Percentiles rank a stretch among this genome's conserved stretches.
These are phyloP conservation scores for Trematomus loennbergii DNA, from an alignment of 2,113 vertebrate species.

Conservation along the genomic window DNA sequence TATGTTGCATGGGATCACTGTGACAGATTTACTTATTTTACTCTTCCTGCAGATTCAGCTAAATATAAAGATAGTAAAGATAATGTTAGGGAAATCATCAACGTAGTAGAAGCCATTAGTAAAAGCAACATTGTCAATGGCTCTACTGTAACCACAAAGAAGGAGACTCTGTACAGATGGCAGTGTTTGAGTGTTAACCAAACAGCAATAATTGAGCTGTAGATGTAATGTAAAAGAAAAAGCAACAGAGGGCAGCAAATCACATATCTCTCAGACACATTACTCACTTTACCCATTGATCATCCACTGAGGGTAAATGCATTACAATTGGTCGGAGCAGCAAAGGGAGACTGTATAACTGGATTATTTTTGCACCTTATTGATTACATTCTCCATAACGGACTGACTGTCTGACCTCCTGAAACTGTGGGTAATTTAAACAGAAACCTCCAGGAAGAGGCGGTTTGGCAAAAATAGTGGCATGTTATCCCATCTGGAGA, in stretches of 20 bases:
- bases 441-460: conserved; percentile 46
- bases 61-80: not conserved
- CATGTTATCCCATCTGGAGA: conserved; percentile 70
- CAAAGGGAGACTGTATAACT: conserved; percentile 47
- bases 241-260: conserved; percentile 68
- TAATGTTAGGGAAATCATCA: not conserved
- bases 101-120: not conserved
- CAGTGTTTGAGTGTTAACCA: not conserved
- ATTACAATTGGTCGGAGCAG: conserved; percentile 47
- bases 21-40: too few relatives aligned
- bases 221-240: conserved; percentile 11
- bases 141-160: not conserved
- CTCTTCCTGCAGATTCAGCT: too few relatives aligned
- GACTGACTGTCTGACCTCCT: conserved; percentile 37
- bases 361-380: conserved; percentile 46
- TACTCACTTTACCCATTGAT: conserved; percentile 17
- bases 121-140: not conserved
- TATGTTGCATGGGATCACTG: not conserved
- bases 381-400: conserved; percentile 43
- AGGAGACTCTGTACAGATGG: not conserved
- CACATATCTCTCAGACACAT: conserved; percentile 19
- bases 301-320: conserved; percentile 40
- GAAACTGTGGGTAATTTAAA: conserved; percentile 12
- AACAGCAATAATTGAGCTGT: not conserved
- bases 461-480: conserved; percentile 51